Base-by-base conservation (phyloP, 2,888 invertebrate species). In the Chrysotoxum bicinctum region DNA sequence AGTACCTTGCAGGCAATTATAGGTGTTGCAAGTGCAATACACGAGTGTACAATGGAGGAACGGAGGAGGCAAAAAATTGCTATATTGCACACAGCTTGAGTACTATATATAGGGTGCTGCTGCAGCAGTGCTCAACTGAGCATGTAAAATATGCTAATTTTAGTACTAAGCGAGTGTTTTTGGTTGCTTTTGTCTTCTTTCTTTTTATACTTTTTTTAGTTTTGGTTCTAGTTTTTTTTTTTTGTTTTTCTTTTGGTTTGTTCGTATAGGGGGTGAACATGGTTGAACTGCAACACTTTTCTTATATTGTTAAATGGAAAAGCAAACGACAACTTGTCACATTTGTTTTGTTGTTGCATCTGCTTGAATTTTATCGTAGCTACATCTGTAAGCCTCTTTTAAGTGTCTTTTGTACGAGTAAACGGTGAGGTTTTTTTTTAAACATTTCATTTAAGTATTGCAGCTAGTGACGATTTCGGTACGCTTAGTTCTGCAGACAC, bases 61-160 rank as follows among this genome's bases (percentile, higher is more conserved):
- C 35, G 37, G 58, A 66, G 68, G 60, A 23, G 60, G 70, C 60
- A 72, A 64, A 68, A 64, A 50, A 45, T 43, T 16, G 19, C n/a
- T 16, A 60, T 60, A 84, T 75, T 79, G 79, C 75, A 74, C 74
- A 74, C 74, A 72, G 66, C 50, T 75, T 78, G 21, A 19, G n/a
- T 7, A 0, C 1, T 10, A 4, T 48, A 12, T 10, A 21, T 23
- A 35, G 50, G 23, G 50, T 35, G 23, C 50, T 66, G 64, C 62
- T 64, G 30, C 45, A 30, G 56, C 69, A 75, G 70, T 69, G 76
- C 62, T 62, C 72, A 76, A 80, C 80, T 68, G 80, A 80, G 84
- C 84, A 76, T 80, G 76, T 76, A 80, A 85, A 85, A 43, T 72
- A 85, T 76, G 84, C 80, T 76, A 85, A 85, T 85, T 85, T 80